Evolutionary conservation across 2,113 vertebrate genomes (phyloP).

Genomic region (Patagioenas fasciata): DNA sequence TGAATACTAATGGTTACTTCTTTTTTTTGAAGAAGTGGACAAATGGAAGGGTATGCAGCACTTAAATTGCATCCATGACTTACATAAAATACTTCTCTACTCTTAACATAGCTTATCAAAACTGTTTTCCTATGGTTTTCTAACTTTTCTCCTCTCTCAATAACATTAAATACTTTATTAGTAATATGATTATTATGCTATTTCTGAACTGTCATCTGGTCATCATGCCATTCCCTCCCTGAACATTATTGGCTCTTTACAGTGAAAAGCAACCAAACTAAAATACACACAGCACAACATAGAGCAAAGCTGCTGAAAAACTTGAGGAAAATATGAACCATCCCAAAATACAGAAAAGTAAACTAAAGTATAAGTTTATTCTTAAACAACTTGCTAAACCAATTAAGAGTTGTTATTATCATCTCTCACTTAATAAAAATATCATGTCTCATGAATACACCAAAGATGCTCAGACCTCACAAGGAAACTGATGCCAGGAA

Average conservation of each 20-base stretch:
- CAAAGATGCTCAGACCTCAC: not conserved
- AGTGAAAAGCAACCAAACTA: not conserved
- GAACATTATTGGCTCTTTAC: not conserved
- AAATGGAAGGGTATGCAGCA: not conserved
- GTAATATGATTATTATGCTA: not conserved
- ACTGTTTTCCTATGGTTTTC: not conserved
- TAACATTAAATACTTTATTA: not conserved
- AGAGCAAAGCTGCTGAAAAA: not conserved
- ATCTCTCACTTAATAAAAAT: not conserved
- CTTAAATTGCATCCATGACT: not conserved
- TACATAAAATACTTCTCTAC: not conserved
- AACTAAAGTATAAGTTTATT: not conserved
- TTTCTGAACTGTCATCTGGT: not conserved
- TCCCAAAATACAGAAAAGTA: not conserved
- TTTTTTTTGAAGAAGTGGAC: not conserved
- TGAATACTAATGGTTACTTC: not conserved
- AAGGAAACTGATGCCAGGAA: not conserved
- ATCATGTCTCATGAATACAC: not conserved
- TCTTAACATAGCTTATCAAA: not conserved
- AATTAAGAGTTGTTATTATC: not conserved
- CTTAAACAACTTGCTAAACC: not conserved
- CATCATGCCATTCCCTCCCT: not conserved
- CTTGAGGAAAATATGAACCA: not conserved
- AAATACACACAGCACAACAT: not conserved
- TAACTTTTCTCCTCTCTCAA: not conserved